phyloP scores from a whole-genome alignment of 1,140 invertebrate species.

The Drosophila trapezifrons region DNA sequence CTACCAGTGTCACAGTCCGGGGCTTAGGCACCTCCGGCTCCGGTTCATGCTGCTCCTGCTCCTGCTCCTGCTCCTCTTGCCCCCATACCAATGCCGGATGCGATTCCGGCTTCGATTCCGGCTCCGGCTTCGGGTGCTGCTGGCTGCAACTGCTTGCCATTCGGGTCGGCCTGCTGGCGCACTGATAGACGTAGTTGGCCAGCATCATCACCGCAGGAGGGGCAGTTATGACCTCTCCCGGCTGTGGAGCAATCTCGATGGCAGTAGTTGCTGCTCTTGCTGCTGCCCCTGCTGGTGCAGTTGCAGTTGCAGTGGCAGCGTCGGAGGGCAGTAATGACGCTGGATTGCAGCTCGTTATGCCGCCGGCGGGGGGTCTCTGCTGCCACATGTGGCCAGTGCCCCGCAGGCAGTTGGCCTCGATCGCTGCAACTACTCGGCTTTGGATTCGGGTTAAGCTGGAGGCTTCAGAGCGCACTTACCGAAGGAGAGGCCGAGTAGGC shows the following conservation, averaged over 20 bases:
- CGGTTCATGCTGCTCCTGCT: neutral
- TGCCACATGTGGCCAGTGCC: conserved; percentile 62
- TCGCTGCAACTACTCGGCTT: neutral
- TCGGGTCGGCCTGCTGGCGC: conserved; percentile 30
- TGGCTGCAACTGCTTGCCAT: conserved; percentile 15
- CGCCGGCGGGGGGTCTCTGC: neutral
- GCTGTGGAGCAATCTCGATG: neutral
- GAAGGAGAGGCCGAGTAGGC: conserved; percentile 2
- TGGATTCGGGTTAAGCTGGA: neutral
- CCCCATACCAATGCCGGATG: conserved; percentile 10
- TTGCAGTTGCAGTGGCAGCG: neutral
- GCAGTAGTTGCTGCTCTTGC: conserved; percentile 9
- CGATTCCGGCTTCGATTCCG: conserved; percentile 28
- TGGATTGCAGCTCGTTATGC: conserved; percentile 37
- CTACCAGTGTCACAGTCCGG: conserved; percentile 12
- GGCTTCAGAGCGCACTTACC: conserved; percentile 12
- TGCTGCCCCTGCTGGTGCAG: neutral
- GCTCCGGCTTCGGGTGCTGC: neutral
- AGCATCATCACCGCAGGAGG: conserved; percentile 24
- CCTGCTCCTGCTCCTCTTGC: neutral
- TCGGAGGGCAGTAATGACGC: conserved; percentile 19
- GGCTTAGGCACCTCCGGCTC: conserved; percentile 17
- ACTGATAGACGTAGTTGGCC: conserved; percentile 55
- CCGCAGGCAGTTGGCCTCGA: conserved; percentile 28
- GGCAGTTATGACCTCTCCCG: neutral